These are phyloP conservation scores for Mnemiopsis leidyi DNA, from an alignment of 37 sponge, comb jelly and placozoan genomes.

Conservation along the genomic window DNA sequence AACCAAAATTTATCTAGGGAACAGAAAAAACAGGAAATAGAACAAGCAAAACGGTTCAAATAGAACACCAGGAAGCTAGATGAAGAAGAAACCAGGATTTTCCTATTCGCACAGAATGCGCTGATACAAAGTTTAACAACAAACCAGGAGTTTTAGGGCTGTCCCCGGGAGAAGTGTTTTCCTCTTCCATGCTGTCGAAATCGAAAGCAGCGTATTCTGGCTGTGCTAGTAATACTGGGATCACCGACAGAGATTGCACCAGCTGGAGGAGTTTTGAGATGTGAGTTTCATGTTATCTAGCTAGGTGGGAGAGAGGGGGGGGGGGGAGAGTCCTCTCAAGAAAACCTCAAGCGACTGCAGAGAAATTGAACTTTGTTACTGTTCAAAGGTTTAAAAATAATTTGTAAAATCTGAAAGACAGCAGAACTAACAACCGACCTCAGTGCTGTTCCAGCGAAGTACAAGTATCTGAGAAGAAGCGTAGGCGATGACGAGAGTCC, in stretches of 20 bases:
- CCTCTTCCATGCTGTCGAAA: constrained; percentile 56
- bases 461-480: constrained; percentile 46
- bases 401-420: too few species aligned
- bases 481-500: constrained; percentile 20
- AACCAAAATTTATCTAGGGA: too few species aligned
- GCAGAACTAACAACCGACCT: constrained; percentile 3
- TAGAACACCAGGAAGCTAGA: too few species aligned
- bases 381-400: too few species aligned
- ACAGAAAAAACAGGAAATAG: neutral
- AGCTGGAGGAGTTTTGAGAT: too few species aligned
- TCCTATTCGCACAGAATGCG: too few species aligned
- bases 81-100: neutral
- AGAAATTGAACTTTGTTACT: too few species aligned
- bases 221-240: constrained; percentile 24
- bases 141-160: constrained; percentile 60
- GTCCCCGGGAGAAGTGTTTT: constrained; percentile 20
- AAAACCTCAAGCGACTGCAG: too few species aligned
- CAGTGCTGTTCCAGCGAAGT: constrained; percentile 22
- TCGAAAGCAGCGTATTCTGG: constrained; percentile 33
- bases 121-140: too few species aligned
- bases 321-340: too few species aligned
- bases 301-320: too few species aligned
- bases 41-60: neutral
- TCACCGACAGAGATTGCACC: neutral
- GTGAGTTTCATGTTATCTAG: too few species aligned